These are phyloP conservation scores for Dasysyrphus albostriatus DNA, from an alignment of 2,888 invertebrate species.

Conservation along the genomic window DNA sequence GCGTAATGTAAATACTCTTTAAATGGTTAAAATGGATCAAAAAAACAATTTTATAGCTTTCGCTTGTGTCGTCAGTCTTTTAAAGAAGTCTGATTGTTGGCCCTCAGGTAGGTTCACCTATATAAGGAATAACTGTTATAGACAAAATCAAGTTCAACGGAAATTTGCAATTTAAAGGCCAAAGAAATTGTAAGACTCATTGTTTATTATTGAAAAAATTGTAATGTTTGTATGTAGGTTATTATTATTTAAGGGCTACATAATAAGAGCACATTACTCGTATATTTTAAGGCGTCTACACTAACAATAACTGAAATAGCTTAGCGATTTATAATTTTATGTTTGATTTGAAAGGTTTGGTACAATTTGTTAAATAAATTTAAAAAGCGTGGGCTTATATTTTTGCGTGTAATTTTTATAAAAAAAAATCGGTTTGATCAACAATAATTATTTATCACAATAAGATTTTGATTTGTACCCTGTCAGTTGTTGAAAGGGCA, in stretches of 20 bases:
- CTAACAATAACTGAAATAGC: not conserved
- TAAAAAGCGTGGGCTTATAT: not conserved
- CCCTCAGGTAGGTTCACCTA: not conserved
- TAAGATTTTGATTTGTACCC: not conserved
- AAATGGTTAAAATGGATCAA: not conserved
- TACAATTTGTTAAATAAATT: not conserved
- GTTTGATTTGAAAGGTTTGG: not conserved
- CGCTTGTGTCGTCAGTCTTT: constrained; percentile 20
- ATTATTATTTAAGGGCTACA: not conserved
- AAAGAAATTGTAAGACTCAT: not conserved
- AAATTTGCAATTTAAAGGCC: constrained; percentile 27
- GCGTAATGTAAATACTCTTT: constrained; percentile 1
- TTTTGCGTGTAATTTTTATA: not conserved
- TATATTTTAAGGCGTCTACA: not conserved
- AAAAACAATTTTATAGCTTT: constrained; percentile 24
- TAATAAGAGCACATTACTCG: not conserved
- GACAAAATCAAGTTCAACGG: not conserved
- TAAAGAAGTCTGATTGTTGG: not conserved
- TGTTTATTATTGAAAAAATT: constrained; percentile 9
- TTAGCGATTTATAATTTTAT: not conserved
- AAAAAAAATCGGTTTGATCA: not conserved
- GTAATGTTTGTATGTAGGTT: not conserved
- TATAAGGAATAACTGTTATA: not conserved
- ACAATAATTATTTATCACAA: not conserved
- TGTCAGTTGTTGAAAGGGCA: no score